Conservation (phyloP, 2,113 vertebrate species). For the Dasyurus viverrinus region DNA sequence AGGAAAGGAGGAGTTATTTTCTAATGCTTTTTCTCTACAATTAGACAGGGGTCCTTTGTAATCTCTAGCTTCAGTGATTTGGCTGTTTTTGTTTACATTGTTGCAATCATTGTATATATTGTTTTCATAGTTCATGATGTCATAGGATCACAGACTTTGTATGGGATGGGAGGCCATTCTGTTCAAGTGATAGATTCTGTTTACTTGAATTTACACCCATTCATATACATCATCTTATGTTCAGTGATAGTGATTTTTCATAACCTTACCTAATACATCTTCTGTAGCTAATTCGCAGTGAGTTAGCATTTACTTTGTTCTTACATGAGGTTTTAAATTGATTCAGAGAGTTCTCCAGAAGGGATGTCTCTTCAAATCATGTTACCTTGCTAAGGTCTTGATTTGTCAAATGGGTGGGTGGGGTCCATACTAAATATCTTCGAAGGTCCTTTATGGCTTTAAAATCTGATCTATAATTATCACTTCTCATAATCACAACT, state of each 20-base stretch:
- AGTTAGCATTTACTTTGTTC: not conserved
- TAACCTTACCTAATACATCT: not conserved
- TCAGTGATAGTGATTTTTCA: not conserved
- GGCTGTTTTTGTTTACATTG: not conserved
- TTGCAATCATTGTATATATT: not conserved
- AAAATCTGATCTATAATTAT: not conserved
- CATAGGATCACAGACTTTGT: not conserved
- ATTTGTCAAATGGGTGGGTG: not conserved
- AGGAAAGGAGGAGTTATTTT: not conserved
- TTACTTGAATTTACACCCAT: not conserved
- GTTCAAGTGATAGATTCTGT: not conserved
- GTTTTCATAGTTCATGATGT: not conserved
- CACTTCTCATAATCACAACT: not conserved
- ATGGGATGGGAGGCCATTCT: not conserved
- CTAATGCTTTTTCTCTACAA: not conserved
- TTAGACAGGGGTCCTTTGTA: not conserved
- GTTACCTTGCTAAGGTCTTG: not conserved
- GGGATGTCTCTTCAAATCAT: not conserved
- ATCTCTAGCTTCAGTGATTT: not conserved
- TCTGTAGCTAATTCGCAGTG: not conserved
- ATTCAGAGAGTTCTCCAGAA: not conserved
- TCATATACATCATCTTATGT: not conserved
- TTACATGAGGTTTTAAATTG: not conserved
- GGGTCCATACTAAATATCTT: too few species aligned
- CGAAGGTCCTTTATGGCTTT: not conserved